phyloP scores from a whole-genome alignment of 1,140 invertebrate genomes.

The Zaprionus camerounensis region DNA sequence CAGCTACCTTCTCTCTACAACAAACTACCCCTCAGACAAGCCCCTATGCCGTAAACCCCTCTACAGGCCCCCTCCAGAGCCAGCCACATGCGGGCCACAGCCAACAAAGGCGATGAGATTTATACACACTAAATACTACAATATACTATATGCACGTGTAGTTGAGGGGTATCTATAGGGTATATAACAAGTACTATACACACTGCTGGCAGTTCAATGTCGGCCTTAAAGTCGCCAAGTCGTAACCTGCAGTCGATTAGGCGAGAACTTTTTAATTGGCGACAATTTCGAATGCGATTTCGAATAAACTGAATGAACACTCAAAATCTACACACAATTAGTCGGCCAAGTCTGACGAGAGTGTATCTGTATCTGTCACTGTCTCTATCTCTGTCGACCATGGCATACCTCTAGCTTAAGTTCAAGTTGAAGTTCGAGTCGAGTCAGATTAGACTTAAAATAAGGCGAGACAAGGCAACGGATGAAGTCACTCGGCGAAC shows the following conservation, averaged over 20 bases:
- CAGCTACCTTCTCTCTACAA: not conserved
- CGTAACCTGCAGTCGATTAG: conserved; percentile 23
- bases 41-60: not conserved
- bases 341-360: not conserved
- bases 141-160: no score
- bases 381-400: conserved; percentile 4
- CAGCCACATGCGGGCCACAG: conserved; percentile 1
- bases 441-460: conserved; percentile 27
- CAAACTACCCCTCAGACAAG: not conserved
- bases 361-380: not conserved
- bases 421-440: conserved; percentile 8
- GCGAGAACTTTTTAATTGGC: conserved; percentile 53
- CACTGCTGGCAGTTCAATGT: conserved; percentile 20
- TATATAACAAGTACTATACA: not conserved
- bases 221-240: conserved; percentile 1
- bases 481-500: conserved; percentile 7
- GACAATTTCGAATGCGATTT: conserved; percentile 61
- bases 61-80: no score
- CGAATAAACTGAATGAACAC: conserved; percentile 59
- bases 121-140: not conserved
- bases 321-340: conserved; percentile 35
- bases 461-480: not conserved
- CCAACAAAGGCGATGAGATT: not conserved
- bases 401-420: conserved; percentile 10
- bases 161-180: not conserved